Evolutionary conservation across 2,113 vertebrate genomes (phyloP).

Genomic region (Chaetodon auriga): DNA sequence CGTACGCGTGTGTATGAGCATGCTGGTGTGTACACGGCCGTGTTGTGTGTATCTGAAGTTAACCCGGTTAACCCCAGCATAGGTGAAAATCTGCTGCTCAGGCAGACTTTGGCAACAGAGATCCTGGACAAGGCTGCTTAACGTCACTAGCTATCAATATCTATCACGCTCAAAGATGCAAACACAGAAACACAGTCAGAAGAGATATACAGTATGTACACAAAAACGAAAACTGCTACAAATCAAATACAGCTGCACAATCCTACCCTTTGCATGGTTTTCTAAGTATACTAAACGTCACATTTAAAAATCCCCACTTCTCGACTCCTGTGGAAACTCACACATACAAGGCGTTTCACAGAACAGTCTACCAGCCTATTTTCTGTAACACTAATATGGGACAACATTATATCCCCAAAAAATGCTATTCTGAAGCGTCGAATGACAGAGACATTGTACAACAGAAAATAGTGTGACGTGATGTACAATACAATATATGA

Average conservation of each 20-base stretch:
- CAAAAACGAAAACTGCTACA: neutral
- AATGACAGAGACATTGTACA: slow-evolving; percentile 12
- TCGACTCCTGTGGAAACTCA: no score
- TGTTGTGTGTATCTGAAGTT: slow-evolving; percentile 73
- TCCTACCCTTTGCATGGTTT: neutral
- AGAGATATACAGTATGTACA: neutral
- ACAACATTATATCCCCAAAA: neutral
- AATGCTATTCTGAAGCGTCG: neutral
- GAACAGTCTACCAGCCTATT: no score
- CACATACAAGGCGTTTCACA: neutral
- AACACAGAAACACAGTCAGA: slow-evolving; percentile 36
- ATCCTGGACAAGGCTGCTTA: slow-evolving; percentile 65
- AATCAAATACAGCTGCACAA: neutral
- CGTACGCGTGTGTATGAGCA: slow-evolving; percentile 37
- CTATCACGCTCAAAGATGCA: slow-evolving; percentile 56
- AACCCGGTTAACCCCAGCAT: slow-evolving; percentile 80
- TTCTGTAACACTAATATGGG: neutral
- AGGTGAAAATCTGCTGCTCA: slow-evolving; percentile 78
- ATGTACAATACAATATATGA: slow-evolving; percentile 62
- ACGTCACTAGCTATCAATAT: slow-evolving; percentile 72
- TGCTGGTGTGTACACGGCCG: slow-evolving; percentile 50
- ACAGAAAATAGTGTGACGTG: slow-evolving; percentile 22
- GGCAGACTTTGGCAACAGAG: slow-evolving; percentile 72
- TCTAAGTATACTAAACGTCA: neutral
- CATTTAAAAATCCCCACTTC: neutral